Evolutionary conservation across 2,888 invertebrate species (phyloP).

Genomic region (Diaprepes abbreviatus): DNA sequence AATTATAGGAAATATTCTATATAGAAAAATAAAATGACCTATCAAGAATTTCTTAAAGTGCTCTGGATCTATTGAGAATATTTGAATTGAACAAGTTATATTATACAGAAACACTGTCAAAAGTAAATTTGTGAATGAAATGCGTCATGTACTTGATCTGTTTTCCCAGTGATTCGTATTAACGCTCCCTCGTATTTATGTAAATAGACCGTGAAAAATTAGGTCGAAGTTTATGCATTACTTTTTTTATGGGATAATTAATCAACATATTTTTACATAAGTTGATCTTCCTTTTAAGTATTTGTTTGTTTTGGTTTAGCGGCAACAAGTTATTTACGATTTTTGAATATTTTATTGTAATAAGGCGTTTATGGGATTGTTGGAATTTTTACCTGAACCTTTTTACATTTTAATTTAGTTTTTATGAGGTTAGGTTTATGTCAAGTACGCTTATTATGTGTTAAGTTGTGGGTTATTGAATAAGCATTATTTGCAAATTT

Average conservation of each 20-base stretch:
- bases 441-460: slow-evolving; percentile 27
- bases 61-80: no score
- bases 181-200: slow-evolving; percentile 50
- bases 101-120: no score
- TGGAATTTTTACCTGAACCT: slow-evolving; percentile 28
- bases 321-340: slow-evolving; percentile 25
- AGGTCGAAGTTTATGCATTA: slow-evolving; percentile 50
- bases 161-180: background rate
- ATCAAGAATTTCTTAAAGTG: no score
- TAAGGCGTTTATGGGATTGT: slow-evolving; percentile 26
- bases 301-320: slow-evolving; percentile 31
- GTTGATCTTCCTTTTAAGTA: slow-evolving; percentile 24
- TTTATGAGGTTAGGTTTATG: slow-evolving; percentile 5
- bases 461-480: slow-evolving; percentile 25
- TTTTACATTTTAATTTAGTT: slow-evolving; percentile 31
- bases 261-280: slow-evolving; percentile 44
- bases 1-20: no score
- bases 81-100: no score
- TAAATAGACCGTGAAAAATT: slow-evolving; percentile 47
- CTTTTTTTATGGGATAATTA: slow-evolving; percentile 28
- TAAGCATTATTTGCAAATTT: slow-evolving; percentile 35
- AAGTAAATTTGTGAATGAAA: no score
- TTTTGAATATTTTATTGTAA: slow-evolving; percentile 32
- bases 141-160: no score
- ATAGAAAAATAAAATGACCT: no score